These are phyloP conservation scores for Dromius quadrimaculatus DNA, from an alignment of 2,888 invertebrate genomes.

Conservation along the genomic window DNA sequence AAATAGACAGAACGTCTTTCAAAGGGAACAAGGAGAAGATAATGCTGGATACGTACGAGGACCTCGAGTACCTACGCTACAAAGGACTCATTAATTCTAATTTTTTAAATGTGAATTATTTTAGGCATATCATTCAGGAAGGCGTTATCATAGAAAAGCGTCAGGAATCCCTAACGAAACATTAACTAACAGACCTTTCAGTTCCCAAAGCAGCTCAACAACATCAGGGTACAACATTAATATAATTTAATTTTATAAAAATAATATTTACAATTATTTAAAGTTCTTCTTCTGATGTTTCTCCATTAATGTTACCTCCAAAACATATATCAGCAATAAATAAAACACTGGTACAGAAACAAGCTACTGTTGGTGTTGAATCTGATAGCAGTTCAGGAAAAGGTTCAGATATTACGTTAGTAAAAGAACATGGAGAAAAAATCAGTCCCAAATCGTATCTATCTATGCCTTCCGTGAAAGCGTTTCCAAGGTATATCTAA, in stretches of 20 bases:
- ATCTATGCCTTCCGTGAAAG: conserved; percentile 87
- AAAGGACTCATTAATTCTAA: neutral
- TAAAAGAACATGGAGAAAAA: conserved; percentile 61
- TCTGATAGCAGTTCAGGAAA: conserved; percentile 48
- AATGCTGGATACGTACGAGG: conserved; percentile 63
- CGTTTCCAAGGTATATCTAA: conserved; percentile 87
- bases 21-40: conserved; percentile 59
- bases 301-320: conserved; percentile 44
- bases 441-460: conserved; percentile 80
- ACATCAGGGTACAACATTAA: conserved; percentile 55
- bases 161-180: conserved; percentile 56
- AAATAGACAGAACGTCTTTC: conserved; percentile 62
- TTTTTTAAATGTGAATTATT: neutral
- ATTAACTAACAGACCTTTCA: conserved; percentile 59
- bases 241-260: neutral
- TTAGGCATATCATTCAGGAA: conserved; percentile 43
- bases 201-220: conserved; percentile 58
- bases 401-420: conserved; percentile 60
- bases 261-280: neutral
- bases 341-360: conserved; percentile 37
- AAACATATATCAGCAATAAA: conserved; percentile 44
- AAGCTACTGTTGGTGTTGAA: conserved; percentile 24
- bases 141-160: conserved; percentile 37
- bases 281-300: conserved; percentile 45
- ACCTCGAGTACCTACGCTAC: conserved; percentile 56